A percentile compares a stretch with the other conserved stretches of the same genome.
Conservation (phyloP, 1,140 invertebrate genomes). For the Drosophila azteca region DNA sequence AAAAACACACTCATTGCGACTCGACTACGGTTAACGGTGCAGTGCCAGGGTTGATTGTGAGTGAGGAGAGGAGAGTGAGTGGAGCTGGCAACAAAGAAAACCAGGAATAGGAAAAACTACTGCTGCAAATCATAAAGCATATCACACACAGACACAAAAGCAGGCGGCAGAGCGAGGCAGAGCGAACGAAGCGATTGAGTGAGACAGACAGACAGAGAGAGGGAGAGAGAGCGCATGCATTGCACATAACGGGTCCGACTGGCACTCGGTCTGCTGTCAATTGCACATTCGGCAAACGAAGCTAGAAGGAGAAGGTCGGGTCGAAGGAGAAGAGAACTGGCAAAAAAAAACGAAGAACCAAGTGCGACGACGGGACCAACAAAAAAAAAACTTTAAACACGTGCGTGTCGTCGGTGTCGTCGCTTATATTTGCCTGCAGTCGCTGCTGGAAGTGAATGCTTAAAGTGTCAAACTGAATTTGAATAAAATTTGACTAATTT, state of each 20-base stretch:
- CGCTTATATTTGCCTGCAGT: background rate
- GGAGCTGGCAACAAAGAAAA: conserved; percentile 20
- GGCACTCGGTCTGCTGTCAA: conserved; percentile 33
- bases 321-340: conserved; percentile 22
- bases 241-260: conserved; percentile 36
- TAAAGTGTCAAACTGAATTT: conserved; percentile 10
- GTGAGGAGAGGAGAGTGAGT: conserved; percentile 26
- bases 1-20: conserved; percentile 1
- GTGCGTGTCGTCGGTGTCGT: conserved; percentile 1
- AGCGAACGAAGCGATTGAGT: conserved; percentile 3
- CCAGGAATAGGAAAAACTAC: conserved; percentile 44
- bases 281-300: conserved; percentile 68
- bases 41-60: conserved; percentile 33
- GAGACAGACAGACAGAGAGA: background rate
- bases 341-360: conserved; percentile 4
- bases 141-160: conserved; percentile 9
- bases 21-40: conserved; percentile 28
- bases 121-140: conserved; percentile 56
- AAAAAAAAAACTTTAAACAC: no score
- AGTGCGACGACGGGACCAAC: background rate
- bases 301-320: conserved; percentile 48
- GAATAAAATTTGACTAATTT: conserved; percentile 7
- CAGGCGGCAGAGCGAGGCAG: conserved; percentile 4
- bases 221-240: conserved; percentile 13
- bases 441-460: conserved; percentile 21